A percentile compares a stretch with the other conserved stretches of the same genome.
Evolutionary conservation across 2,888 invertebrate species (phyloP).

Genomic region (Aplocera efformata): DNA sequence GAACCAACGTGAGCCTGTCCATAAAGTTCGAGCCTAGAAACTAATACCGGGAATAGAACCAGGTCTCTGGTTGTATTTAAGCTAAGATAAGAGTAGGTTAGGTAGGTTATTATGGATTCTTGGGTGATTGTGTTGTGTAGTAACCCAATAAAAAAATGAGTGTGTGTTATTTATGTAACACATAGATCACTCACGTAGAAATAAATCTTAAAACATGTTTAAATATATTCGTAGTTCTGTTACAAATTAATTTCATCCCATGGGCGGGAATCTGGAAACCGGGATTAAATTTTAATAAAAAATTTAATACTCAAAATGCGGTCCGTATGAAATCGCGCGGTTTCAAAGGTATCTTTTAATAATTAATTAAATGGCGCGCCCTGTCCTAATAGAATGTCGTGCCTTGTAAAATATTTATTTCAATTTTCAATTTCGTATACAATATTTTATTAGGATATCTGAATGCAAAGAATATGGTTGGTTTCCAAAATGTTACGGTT

Average conservation of each 20-base stretch:
- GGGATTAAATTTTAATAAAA: constrained; percentile 32
- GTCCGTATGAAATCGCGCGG: constrained; percentile 19
- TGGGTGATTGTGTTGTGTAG: no score
- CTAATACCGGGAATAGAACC: no score
- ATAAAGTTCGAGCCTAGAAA: no score
- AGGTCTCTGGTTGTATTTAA: no score
- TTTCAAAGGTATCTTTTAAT: constrained; percentile 15
- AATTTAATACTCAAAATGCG: constrained; percentile 22
- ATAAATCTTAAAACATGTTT: no score
- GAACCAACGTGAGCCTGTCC: no score
- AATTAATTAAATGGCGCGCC: constrained; percentile 21
- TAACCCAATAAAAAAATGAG: no score
- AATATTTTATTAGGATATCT: neutral
- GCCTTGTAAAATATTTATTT: constrained; percentile 3
- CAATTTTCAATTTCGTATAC: constrained; percentile 8
- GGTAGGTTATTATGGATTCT: no score
- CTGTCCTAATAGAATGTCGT: constrained; percentile 9
- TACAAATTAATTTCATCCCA: constrained; percentile 21
- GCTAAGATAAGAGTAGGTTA: no score
- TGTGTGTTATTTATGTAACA: no score
- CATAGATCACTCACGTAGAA: no score
- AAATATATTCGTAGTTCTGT: constrained; percentile 15
- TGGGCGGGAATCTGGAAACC: constrained; percentile 7
- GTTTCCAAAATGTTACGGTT: constrained; percentile 1
- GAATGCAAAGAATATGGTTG: neutral